A percentile compares a stretch with the other conserved stretches of the same genome.
Evolutionary conservation across 2,113 vertebrate species (phyloP).

Genomic region (Gopherus evgoodei): DNA sequence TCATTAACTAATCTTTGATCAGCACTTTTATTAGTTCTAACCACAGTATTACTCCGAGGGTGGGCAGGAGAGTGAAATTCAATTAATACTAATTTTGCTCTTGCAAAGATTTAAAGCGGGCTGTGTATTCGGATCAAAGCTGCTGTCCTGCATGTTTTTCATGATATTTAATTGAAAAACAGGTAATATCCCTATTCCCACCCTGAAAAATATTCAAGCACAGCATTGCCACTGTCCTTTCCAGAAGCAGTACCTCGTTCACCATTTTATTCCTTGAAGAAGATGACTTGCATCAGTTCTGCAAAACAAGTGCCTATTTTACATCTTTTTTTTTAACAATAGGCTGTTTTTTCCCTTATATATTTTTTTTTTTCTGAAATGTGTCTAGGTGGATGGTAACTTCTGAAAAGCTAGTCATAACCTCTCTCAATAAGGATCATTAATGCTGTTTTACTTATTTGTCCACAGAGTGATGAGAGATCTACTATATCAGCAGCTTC

Average conservation of each 20-base stretch:
- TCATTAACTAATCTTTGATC: background rate
- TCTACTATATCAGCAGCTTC: conserved; percentile 80
- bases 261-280: background rate
- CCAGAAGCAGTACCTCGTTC: background rate
- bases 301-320: background rate
- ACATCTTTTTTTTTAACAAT: background rate
- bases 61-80: background rate
- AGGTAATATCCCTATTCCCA: background rate
- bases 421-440: conserved; percentile 21
- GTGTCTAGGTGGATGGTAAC: background rate
- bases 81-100: background rate
- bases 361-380: background rate
- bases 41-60: background rate
- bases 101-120: background rate
- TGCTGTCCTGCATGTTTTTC: background rate
- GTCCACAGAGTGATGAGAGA: conserved; percentile 88
- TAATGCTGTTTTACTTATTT: conserved; percentile 50
- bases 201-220: background rate
- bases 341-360: background rate
- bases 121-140: background rate
- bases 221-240: background rate
- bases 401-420: background rate
- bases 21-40: background rate
- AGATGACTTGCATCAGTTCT: conserved; percentile 1
- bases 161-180: background rate